A percentile compares a stretch with the other conserved stretches of the same genome.
Evolutionary conservation across 2,888 invertebrate genomes (phyloP).

Genomic region (Sussaba pulchella): DNA sequence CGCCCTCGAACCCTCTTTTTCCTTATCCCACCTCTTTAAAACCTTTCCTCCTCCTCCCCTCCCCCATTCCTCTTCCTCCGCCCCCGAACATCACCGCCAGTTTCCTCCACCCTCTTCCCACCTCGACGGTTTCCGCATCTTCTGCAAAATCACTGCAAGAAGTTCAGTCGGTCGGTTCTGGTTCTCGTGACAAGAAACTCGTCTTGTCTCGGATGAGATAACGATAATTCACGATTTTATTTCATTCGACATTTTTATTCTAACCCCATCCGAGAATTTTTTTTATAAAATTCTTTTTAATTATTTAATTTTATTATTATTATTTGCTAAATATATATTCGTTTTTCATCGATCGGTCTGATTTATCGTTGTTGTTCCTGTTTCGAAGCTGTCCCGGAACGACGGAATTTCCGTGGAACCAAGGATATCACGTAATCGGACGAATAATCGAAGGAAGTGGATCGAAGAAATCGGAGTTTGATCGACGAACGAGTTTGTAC

Average conservation of each 20-base stretch:
- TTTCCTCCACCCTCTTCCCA: constrained; percentile 27
- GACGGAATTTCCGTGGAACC: too few species aligned
- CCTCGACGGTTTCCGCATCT: constrained; percentile 79
- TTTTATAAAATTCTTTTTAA: neutral
- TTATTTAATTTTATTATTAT: constrained; percentile 37
- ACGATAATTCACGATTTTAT: constrained; percentile 2
- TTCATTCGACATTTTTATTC: neutral
- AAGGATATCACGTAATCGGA: too few species aligned
- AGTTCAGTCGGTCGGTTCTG: constrained; percentile 79
- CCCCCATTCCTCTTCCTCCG: constrained; percentile 52
- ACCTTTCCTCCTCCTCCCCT: constrained; percentile 12
- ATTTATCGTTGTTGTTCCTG: constrained; percentile 18
- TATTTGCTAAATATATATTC: constrained; percentile 17
- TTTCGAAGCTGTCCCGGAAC: constrained; percentile 6
- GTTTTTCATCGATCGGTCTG: neutral
- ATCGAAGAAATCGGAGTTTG: neutral
- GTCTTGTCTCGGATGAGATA: constrained; percentile 31
- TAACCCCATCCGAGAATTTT: neutral
- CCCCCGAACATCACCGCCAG: constrained; percentile 28
- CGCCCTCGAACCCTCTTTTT: constrained; percentile 56
- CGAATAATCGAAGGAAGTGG: neutral
- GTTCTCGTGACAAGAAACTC: constrained; percentile 66
- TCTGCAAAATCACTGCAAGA: constrained; percentile 82
- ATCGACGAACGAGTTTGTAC: neutral
- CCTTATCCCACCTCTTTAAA: constrained; percentile 65